Evolutionary conservation across 2,888 invertebrate genomes (phyloP).

Genomic region (Drosophila multiciliata): DNA sequence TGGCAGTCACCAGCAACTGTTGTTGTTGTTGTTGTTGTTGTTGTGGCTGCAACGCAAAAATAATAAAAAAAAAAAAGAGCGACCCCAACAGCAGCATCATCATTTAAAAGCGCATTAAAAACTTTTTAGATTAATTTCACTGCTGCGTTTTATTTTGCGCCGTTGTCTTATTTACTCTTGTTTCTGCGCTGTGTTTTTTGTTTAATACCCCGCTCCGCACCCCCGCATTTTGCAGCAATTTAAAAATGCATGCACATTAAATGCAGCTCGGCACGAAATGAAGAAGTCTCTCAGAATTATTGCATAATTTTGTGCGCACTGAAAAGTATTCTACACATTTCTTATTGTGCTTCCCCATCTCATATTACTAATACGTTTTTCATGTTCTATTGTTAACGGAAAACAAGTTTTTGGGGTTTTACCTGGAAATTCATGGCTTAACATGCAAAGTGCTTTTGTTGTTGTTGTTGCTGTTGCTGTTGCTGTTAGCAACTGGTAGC

Average conservation of each 20-base stretch:
- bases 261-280: background rate
- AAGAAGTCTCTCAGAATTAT: constrained; percentile 1
- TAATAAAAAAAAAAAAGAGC: constrained; percentile 39
- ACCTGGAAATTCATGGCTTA: constrained; percentile 37
- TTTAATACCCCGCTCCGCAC: constrained; percentile 32
- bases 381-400: constrained; percentile 62
- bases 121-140: constrained; percentile 84
- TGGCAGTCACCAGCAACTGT: constrained; percentile 29
- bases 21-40: constrained; percentile 25
- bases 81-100: constrained; percentile 67
- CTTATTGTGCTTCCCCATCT: constrained; percentile 15
- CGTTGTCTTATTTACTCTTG: constrained; percentile 60
- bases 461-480: constrained; percentile 24
- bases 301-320: constrained; percentile 11
- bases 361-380: constrained; percentile 69
- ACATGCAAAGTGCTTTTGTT: constrained; percentile 56
- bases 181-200: constrained; percentile 46
- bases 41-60: background rate
- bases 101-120: constrained; percentile 84
- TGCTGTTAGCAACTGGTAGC: constrained; percentile 35
- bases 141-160: constrained; percentile 56
- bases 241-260: constrained; percentile 49
- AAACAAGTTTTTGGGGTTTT: constrained; percentile 24
- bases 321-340: constrained; percentile 21
- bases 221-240: constrained; percentile 53